Conservation (phyloP, 2,888 invertebrate species). For the Eulithis prunata region DNA sequence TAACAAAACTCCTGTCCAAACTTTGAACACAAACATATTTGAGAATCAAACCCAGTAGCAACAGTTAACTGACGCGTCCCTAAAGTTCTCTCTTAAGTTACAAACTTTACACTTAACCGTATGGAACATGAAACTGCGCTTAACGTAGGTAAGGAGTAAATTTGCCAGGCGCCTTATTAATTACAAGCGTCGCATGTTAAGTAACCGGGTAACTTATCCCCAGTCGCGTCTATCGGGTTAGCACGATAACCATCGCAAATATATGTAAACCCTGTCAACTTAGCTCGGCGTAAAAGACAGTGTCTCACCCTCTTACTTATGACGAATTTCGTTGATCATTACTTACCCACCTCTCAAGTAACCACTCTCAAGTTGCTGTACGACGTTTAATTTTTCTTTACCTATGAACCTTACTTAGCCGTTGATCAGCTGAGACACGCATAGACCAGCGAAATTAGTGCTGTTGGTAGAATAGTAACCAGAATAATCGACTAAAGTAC, state of each 20-base stretch:
- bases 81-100: conserved; percentile 46
- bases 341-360: too few species aligned
- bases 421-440: too few species aligned
- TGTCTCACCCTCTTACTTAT: background rate
- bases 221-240: conserved; percentile 7
- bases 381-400: too few species aligned
- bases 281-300: background rate
- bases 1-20: conserved; percentile 33
- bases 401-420: too few species aligned
- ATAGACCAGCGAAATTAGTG: too few species aligned
- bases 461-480: too few species aligned
- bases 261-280: background rate
- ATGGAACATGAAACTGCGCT: conserved; percentile 47
- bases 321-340: too few species aligned
- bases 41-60: conserved; percentile 41
- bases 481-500: too few species aligned
- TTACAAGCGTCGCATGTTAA: conserved; percentile 36
- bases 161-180: conserved; percentile 42
- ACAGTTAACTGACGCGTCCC: conserved; percentile 46
- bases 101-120: conserved; percentile 45
- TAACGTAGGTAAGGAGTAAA: conserved; percentile 43
- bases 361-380: too few species aligned
- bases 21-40: conserved; percentile 36
- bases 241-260: background rate
- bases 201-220: conserved; percentile 25